Conservation (phyloP, 2,888 invertebrate species). For the Acanthococcus lagerstroemiae region DNA sequence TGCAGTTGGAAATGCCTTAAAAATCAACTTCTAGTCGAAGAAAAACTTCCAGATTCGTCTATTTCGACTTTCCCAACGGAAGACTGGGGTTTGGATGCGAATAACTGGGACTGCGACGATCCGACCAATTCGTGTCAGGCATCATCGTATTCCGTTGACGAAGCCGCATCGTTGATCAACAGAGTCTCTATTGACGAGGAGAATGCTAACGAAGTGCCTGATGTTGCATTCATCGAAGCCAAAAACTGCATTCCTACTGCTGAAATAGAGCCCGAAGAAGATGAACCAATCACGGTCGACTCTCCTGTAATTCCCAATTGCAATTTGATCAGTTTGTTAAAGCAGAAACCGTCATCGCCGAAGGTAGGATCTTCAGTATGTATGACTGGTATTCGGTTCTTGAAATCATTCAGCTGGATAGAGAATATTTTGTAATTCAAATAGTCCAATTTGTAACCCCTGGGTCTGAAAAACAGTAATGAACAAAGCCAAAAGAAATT, state of each 20-base stretch:
- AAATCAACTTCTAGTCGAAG: conserved; percentile 14
- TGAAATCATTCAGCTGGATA: no score
- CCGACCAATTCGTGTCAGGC: conserved; percentile 38
- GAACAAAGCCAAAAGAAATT: no score
- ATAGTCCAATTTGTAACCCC: no score
- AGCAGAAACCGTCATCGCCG: conserved; percentile 25
- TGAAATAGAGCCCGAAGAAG: conserved; percentile 62
- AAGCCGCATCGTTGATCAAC: conserved; percentile 18
- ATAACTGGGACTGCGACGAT: conserved; percentile 53
- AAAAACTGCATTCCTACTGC: conserved; percentile 54
- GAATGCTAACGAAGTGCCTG: conserved; percentile 58
- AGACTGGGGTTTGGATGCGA: conserved; percentile 65
- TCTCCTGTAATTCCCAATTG: conserved; percentile 60
- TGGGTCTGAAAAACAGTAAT: no score
- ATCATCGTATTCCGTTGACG: not conserved
- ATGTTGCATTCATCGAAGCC: conserved; percentile 41
- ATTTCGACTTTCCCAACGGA: conserved; percentile 39
- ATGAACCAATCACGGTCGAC: conserved; percentile 65
- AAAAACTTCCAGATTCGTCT: not conserved
- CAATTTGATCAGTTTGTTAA: conserved; percentile 57
- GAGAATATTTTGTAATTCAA: no score
- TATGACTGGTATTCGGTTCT: no score
- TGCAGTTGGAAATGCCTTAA: conserved; percentile 31
- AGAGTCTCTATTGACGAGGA: conserved; percentile 50
- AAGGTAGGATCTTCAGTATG: no score